These are phyloP conservation scores for Motacilla alba DNA, from an alignment of 2,113 vertebrate genomes.

Conservation along the genomic window DNA sequence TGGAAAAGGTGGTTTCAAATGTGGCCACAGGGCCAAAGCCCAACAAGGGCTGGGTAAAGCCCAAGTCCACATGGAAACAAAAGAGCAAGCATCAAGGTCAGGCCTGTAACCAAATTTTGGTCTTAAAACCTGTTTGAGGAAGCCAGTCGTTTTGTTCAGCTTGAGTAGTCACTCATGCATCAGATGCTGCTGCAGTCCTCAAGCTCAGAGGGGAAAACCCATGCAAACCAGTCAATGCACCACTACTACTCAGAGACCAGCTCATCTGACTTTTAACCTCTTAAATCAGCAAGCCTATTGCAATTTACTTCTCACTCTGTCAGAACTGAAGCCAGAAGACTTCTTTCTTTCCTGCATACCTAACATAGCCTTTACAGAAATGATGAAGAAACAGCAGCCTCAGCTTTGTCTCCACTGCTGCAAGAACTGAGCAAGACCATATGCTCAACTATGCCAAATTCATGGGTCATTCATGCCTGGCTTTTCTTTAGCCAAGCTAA, in stretches of 20 bases:
- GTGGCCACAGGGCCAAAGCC: neutral
- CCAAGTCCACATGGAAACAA: neutral
- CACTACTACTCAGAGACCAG: neutral
- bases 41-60: neutral
- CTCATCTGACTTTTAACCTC: neutral
- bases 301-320: neutral
- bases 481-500: neutral
- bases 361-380: neutral
- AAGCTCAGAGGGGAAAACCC: neutral
- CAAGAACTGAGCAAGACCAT: neutral
- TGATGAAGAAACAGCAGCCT: neutral
- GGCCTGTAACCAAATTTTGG: neutral
- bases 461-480: neutral
- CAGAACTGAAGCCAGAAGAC: neutral
- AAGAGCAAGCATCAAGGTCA: rapidly evolving
- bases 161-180: neutral
- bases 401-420: neutral
- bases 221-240: neutral
- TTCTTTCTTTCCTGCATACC: neutral
- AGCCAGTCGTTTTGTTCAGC: neutral
- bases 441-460: neutral
- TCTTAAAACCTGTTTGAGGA: neutral
- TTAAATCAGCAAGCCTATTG: neutral
- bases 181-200: neutral
- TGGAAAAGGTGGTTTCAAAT: neutral